Evolutionary conservation across 2,888 invertebrate species (phyloP).

Genomic region (Amaurobius ferox): DNA sequence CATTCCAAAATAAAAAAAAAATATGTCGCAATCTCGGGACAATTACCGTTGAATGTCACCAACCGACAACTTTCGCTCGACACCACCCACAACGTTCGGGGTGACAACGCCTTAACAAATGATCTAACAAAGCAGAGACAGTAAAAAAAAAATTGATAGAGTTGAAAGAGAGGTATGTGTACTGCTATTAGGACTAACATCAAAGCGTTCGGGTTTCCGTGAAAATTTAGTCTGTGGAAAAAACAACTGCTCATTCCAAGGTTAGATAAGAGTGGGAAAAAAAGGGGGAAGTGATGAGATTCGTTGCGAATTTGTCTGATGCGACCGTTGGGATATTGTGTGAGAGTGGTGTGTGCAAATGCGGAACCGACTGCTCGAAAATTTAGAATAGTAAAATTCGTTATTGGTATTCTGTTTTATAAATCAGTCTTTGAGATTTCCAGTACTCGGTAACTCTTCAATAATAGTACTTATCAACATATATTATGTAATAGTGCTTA

Average conservation of each 20-base stretch:
- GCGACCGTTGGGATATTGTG: too few species aligned
- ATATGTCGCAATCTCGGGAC: neutral
- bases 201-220: constrained; percentile 3
- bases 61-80: neutral
- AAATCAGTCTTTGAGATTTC: too few species aligned
- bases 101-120: neutral
- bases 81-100: neutral
- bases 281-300: neutral
- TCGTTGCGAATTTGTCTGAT: too few species aligned
- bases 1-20: neutral
- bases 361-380: too few species aligned
- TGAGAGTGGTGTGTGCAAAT: too few species aligned
- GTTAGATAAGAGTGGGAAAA: neutral
- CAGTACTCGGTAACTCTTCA: too few species aligned
- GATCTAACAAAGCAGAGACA: neutral
- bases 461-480: too few species aligned
- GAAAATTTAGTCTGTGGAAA: neutral
- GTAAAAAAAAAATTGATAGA: neutral
- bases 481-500: too few species aligned
- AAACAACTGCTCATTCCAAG: neutral
- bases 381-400: too few species aligned
- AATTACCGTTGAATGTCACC: constrained; percentile 9
- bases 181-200: neutral
- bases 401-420: too few species aligned
- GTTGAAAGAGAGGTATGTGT: neutral